These are phyloP conservation scores for Meda fulgida DNA, from an alignment of 2,797 vertebrate species.

Conservation along the genomic window DNA sequence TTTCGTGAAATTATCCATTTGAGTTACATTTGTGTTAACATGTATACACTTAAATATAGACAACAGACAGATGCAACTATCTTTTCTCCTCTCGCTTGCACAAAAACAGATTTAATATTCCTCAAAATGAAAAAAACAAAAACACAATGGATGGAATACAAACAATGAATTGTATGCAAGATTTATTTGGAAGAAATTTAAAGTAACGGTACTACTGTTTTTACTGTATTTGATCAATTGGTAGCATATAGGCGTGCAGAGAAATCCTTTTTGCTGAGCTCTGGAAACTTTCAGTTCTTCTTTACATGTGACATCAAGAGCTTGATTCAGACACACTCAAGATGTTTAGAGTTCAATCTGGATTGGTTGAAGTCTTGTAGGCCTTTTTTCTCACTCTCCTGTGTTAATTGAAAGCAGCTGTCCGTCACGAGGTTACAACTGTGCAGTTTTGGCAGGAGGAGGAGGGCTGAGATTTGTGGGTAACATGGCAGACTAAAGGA, in stretches of 20 bases:
- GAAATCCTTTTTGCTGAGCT: neutral
- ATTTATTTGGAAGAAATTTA: neutral
- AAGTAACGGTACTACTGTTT: neutral
- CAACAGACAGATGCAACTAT: neutral
- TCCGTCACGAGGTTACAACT: conserved; percentile 75
- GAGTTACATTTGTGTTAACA: no score
- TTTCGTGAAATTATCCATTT: neutral
- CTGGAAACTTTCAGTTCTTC: conserved; percentile 32
- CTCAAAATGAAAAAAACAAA: neutral
- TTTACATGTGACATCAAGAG: conserved; percentile 56
- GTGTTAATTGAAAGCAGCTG: conserved; percentile 83
- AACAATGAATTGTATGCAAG: neutral
- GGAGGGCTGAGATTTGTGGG: conserved; percentile 48
- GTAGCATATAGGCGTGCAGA: neutral
- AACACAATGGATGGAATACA: neutral
- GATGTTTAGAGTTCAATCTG: conserved; percentile 57
- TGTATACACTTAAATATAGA: no score
- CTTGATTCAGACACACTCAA: conserved; percentile 49
- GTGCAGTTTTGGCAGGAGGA: conserved; percentile 63
- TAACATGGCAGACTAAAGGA: conserved; percentile 50
- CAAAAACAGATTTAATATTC: neutral
- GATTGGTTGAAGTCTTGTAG: conserved; percentile 52
- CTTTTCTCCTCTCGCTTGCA: no score
- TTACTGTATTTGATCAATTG: neutral
- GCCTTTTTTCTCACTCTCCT: conserved; percentile 51